Base-by-base conservation (phyloP, 2,797 vertebrate genomes). In the Tapirus indicus region DNA sequence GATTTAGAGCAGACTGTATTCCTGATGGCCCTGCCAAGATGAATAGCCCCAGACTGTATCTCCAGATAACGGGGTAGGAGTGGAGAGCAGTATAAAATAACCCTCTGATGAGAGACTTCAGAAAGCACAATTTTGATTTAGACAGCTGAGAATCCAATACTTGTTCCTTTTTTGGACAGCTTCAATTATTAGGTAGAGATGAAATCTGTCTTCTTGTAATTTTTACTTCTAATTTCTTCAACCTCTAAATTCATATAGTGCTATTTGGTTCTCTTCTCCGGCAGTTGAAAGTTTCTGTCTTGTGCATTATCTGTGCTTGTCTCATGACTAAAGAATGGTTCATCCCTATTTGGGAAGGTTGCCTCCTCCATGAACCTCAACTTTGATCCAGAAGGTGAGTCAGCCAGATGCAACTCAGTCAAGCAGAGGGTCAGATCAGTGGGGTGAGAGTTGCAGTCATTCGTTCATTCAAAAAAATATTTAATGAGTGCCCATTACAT, bases 151-250 rank as follows among this genome's bases (percentile, higher is more conserved):
- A 58, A 20, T 72, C 89, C 64, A 41, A 3, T 91, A 25, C 18
- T 52, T 72, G 54, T 58, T 95, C 35, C 74, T 97, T 20, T 75
- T 20, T 69, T 88, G 32, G 54, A 35, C 49, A 54, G 23, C 52
- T 88, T 88, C 54, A 82, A 1, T 88, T 74, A 94, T 21, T 80
- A 86, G 49, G 17, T 77, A 88, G 52, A 54, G 84, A 72, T 80
- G n/a, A 69, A 82, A 78, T 91, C 44, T 66, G 23, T 64, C 13
- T 93, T 41, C 54, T 85, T 85, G 0, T 89, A n/a, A 86, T 78
- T 75, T 97, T 94, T 84, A 77, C 75, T 74, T 74, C 4, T 72
- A 44, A 91, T 92, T 60, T 92, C 52, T 84, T 78, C 32, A 92
- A 1, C 49, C 11, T 82, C 25, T 83, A 14, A 68, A 83, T 71